These are phyloP conservation scores for Agrotis puta DNA, from an alignment of 2,888 invertebrate genomes.

Conservation along the genomic window DNA sequence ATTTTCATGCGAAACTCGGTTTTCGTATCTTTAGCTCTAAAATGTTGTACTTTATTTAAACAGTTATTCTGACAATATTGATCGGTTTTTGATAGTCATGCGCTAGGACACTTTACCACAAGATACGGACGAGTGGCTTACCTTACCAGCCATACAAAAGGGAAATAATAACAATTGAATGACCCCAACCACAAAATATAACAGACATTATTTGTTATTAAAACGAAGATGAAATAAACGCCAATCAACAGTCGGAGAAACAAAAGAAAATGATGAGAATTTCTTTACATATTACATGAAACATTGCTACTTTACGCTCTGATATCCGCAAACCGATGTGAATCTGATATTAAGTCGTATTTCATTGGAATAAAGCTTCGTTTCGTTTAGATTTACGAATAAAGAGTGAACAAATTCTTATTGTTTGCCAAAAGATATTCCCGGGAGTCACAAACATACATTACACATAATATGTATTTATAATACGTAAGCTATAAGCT, in stretches of 20 bases:
- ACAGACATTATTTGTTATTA: constrained; percentile 34
- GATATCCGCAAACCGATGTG: constrained; percentile 28
- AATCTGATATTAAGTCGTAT: constrained; percentile 50
- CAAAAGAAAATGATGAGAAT: constrained; percentile 63
- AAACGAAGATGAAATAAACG: constrained; percentile 50
- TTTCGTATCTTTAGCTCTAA: constrained; percentile 34
- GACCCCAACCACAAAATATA: constrained; percentile 30
- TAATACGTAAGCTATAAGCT: constrained; percentile 59
- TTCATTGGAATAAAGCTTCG: constrained; percentile 33
- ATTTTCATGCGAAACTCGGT: constrained; percentile 61
- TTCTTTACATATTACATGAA: constrained; percentile 57
- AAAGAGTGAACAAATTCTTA: constrained; percentile 56
- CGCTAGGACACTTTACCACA: constrained; percentile 28
- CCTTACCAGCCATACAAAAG: constrained; percentile 35
- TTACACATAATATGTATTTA: constrained; percentile 63
- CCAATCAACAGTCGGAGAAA: constrained; percentile 58
- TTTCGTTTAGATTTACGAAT: constrained; percentile 45
- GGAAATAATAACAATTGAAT: constrained; percentile 26
- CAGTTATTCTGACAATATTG: constrained; percentile 42
- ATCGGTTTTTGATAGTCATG: constrained; percentile 50
- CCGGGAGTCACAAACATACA: constrained; percentile 58
- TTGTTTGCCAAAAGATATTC: constrained; percentile 65
- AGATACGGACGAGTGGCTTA: constrained; percentile 13
- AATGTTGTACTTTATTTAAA: constrained; percentile 29
- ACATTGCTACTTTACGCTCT: constrained; percentile 53